Conservation (phyloP, 2,888 invertebrate genomes). For the Byasa hedistus region DNA sequence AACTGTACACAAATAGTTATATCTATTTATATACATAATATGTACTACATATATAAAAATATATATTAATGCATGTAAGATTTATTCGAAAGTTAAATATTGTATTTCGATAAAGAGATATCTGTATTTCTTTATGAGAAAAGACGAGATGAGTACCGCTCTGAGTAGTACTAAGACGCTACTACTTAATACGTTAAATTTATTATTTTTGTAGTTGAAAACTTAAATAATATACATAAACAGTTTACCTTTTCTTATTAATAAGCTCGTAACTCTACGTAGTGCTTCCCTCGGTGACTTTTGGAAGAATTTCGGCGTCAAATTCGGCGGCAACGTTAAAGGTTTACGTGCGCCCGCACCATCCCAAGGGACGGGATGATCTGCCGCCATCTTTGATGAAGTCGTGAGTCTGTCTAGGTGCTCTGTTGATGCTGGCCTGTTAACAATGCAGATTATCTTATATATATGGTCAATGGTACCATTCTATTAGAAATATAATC, state of each 20-base stretch:
- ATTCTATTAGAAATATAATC: not conserved
- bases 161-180: too few relatives aligned
- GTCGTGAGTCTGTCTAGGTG: slow-evolving; percentile 88
- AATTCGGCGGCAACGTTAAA: slow-evolving; percentile 91
- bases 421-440: slow-evolving; percentile 90
- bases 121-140: too few relatives aligned
- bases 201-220: too few relatives aligned
- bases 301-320: slow-evolving; percentile 94
- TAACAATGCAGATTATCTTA: slow-evolving; percentile 35
- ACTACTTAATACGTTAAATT: too few relatives aligned
- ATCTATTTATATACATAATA: too few relatives aligned
- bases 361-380: slow-evolving; percentile 76
- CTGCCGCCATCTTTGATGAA: slow-evolving; percentile 68
- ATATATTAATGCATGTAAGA: too few relatives aligned
- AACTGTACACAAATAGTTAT: too few relatives aligned
- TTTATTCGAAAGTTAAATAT: too few relatives aligned
- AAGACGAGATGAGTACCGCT: too few relatives aligned
- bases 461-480: not conserved
- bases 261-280: slow-evolving; percentile 92
- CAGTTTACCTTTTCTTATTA: slow-evolving; percentile 88
- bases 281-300: slow-evolving; percentile 92
- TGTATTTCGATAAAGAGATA: too few relatives aligned
- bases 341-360: slow-evolving; percentile 84
- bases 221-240: not conserved
- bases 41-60: too few relatives aligned